Base-by-base conservation (phyloP, 1,140 invertebrate genomes). In the Plectrocnemia conspersa region DNA sequence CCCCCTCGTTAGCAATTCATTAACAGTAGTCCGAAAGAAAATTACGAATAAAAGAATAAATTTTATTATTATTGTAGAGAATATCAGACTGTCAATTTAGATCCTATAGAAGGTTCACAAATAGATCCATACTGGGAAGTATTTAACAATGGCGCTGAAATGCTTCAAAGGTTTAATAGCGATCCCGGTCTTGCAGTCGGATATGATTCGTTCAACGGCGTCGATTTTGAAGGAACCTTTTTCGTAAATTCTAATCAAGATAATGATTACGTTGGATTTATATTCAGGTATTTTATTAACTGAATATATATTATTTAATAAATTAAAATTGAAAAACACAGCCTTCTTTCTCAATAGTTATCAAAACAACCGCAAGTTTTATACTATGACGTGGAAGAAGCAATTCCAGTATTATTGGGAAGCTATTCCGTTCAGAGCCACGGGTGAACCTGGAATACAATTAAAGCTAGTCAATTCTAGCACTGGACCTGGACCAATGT, bases 321-420 rank as follows among this genome's bases (percentile, higher is more conserved):
- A 7, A 29, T 29, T 29, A n/a, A n/a, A n/a, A n/a, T n/a, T n/a
- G n/a, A 54, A 40, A 10, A 29, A 11, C n/a, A n/a, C n/a, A n/a
- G n/a, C n/a, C n/a, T n/a, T 47, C 59, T n/a, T 45, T 13, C 40
- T 63, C 60, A 68, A 58, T 65, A 87, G 88, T 61, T 97, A 95
- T 66, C 93, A 97, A 72, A 88, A 91, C 72, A 96, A 92, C 64
- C 84, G 85, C 32, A 86, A 88, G 62, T 98, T 97, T 71, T 98
- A 98, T 69, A 82, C 88, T 7, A 91, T 97, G 0, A 93, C 95
- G 86, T 98, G 95, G 95, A 97, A 97, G 75, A 96, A 96, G 70
- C 82, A 84, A 54, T 79, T 81, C 0, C 94, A 98, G 73, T 92
- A 89, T 0, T 98, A 97, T 66, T 98, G 95, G 95, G 84, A 93